phyloP scores from a whole-genome alignment of 2,113 vertebrate genomes.

The Naja naja region DNA sequence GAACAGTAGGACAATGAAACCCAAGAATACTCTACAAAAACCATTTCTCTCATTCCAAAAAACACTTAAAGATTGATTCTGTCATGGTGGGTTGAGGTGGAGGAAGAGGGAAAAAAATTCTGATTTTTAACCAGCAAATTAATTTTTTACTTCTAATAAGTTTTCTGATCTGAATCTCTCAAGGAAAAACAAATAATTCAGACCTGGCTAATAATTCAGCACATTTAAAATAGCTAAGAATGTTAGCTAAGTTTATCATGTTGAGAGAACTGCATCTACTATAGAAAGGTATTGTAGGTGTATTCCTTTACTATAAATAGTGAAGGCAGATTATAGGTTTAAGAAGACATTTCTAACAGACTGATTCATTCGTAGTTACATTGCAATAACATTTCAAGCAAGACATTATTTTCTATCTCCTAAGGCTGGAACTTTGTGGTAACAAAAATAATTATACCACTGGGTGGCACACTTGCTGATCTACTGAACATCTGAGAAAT shows the following conservation, averaged over 20 bases:
- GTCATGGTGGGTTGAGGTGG: not conserved
- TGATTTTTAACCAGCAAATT: not conserved
- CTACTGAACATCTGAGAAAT: slow-evolving; percentile 26
- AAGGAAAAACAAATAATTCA: not conserved
- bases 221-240: slow-evolving; percentile 33
- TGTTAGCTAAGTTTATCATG: not conserved
- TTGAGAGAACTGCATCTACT: slow-evolving; percentile 10
- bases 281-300: slow-evolving; percentile 19
- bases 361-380: not conserved
- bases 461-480: slow-evolving; percentile 45
- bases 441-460: slow-evolving; percentile 44
- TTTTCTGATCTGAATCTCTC: not conserved
- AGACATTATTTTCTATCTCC: accelerated
- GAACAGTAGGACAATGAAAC: not conserved
- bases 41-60: not conserved
- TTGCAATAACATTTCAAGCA: slow-evolving; percentile 15
- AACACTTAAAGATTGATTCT: not conserved
- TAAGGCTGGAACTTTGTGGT: slow-evolving; percentile 20
- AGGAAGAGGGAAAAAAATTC: not conserved
- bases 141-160: not conserved
- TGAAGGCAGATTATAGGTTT: slow-evolving; percentile 12
- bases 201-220: too few relatives aligned
- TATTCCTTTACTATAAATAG: slow-evolving; percentile 41
- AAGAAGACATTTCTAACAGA: not conserved
- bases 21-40: not conserved